phyloP scores from a whole-genome alignment of 2,113 vertebrate genomes.

The Scatophagus argus region DNA sequence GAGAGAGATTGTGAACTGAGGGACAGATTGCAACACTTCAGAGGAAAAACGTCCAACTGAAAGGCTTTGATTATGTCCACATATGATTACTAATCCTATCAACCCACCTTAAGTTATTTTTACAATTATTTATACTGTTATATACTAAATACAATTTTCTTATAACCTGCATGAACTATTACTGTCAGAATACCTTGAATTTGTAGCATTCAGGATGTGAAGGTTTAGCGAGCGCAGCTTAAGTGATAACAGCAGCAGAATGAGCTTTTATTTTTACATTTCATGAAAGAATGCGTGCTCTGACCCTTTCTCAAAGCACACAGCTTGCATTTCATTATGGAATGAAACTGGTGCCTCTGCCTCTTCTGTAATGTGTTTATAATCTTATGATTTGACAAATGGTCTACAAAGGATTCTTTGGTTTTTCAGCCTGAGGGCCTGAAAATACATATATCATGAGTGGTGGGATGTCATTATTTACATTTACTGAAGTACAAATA shows the following conservation, averaged over 20 bases:
- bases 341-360: background rate
- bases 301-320: conserved; percentile 10
- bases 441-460: too few species aligned
- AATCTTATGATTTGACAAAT: background rate
- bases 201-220: conserved; percentile 49
- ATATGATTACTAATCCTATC: background rate
- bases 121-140: background rate
- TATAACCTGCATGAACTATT: background rate
- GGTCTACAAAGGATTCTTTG: background rate
- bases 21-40: background rate
- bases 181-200: conserved; percentile 38
- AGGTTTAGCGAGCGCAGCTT: conserved; percentile 32
- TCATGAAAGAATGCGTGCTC: conserved; percentile 16
- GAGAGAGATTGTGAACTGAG: background rate
- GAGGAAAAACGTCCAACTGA: background rate
- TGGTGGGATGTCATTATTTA: background rate
- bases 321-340: background rate
- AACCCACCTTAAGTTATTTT: conserved; percentile 1
- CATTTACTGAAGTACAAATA: background rate
- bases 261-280: conserved; percentile 1
- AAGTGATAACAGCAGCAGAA: conserved; percentile 27
- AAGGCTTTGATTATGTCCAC: background rate
- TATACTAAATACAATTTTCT: background rate
- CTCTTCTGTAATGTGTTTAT: background rate
- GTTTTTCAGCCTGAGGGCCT: background rate